phyloP scores from a whole-genome alignment of 2,888 invertebrate genomes.

The Galeruca laticollis region DNA sequence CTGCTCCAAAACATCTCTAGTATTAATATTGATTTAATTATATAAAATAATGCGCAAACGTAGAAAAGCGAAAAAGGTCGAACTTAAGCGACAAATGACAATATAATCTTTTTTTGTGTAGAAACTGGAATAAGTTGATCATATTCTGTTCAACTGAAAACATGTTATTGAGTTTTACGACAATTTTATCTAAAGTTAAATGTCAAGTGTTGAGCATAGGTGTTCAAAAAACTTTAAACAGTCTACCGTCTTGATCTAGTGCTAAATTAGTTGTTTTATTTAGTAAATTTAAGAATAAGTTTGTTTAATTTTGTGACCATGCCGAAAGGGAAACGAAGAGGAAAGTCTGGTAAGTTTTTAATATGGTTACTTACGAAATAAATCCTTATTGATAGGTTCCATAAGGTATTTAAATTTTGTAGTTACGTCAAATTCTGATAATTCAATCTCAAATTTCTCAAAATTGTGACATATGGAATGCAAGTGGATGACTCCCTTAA shows the following conservation, averaged over 20 bases:
- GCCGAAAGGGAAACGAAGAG: conserved; percentile 84
- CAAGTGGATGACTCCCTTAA: neutral
- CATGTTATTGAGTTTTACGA: conserved; percentile 83
- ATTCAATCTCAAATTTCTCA: conserved; percentile 25
- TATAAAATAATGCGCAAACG: conserved; percentile 21
- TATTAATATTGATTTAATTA: neutral
- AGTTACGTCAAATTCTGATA: conserved; percentile 39
- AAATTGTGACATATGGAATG: conserved; percentile 44
- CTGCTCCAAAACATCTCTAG: too few relatives aligned
- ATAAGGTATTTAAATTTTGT: conserved; percentile 33
- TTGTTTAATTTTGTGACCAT: conserved; percentile 68
- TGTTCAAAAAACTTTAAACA: conserved; percentile 80
- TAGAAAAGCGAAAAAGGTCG: conserved; percentile 11
- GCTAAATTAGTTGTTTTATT: conserved; percentile 71
- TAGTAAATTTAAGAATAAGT: conserved; percentile 68
- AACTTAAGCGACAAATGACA: conserved; percentile 9
- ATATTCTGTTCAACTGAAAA: conserved; percentile 65
- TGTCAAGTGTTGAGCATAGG: conserved; percentile 79
- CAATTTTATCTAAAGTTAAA: conserved; percentile 77
- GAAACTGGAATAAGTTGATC: conserved; percentile 54
- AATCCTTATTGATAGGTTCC: conserved; percentile 30
- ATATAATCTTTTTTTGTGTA: conserved; percentile 35
- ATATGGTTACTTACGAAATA: conserved; percentile 18
- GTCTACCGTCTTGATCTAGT: conserved; percentile 85
- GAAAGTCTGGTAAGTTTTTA: conserved; percentile 75